Conservation (phyloP, 2,113 vertebrate species). For the Catharus minimus region DNA sequence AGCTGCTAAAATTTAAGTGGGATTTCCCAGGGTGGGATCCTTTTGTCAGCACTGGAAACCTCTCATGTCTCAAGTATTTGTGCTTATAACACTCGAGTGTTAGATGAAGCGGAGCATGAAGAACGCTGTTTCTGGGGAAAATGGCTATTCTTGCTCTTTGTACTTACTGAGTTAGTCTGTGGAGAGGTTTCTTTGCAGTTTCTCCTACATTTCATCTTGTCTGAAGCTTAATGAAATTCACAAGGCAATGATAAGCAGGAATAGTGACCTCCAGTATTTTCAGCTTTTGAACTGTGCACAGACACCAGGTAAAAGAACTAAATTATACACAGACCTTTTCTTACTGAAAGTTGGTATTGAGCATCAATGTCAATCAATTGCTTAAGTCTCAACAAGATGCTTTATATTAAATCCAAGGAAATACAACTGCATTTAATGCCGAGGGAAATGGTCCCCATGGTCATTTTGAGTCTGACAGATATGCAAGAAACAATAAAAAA, state of each 20-base stretch:
- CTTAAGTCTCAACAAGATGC: background rate
- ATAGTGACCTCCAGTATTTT: background rate
- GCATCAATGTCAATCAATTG: background rate
- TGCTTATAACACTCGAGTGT: conserved; percentile 20
- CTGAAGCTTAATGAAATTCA: conserved; percentile 5
- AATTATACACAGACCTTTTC: background rate
- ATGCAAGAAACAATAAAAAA: background rate
- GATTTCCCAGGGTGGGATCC: conserved; percentile 19
- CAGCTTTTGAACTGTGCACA: background rate
- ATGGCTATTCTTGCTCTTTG: background rate
- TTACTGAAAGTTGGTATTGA: background rate
- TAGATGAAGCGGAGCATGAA: background rate
- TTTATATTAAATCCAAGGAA: conserved; percentile 7
- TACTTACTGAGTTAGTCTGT: background rate
- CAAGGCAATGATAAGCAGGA: background rate
- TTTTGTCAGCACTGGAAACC: background rate
- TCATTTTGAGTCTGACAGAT: background rate
- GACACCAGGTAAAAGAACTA: background rate
- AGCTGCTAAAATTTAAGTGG: conserved; percentile 25
- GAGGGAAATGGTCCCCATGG: background rate
- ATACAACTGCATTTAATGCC: background rate
- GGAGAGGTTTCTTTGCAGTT: background rate
- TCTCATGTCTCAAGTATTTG: conserved; percentile 21
- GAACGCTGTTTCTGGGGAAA: background rate
- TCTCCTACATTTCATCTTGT: background rate